Conservation (phyloP, 2,797 vertebrate genomes). For the Danionella dracula region DNA sequence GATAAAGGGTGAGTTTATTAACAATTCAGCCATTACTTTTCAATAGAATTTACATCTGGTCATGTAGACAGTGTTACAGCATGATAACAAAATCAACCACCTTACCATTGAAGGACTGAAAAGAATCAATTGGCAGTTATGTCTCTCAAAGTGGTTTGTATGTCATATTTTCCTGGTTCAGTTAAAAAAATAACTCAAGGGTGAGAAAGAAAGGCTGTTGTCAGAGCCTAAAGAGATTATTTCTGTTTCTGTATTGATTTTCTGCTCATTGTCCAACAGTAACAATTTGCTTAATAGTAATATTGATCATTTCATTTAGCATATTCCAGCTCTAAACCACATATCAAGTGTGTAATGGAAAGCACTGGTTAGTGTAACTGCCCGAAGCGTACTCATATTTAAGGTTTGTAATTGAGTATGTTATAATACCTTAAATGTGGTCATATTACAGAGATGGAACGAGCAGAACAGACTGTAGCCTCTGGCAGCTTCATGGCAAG, state of each 20-base stretch:
- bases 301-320: constrained; percentile 7
- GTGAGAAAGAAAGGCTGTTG: not conserved
- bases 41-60: constrained; percentile 15
- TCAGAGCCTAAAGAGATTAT: not conserved
- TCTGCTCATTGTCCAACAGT: constrained; percentile 1
- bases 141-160: constrained; percentile 16
- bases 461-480: constrained; percentile 17
- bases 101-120: constrained; percentile 19
- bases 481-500: constrained; percentile 10
- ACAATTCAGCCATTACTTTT: constrained; percentile 1
- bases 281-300: constrained; percentile 14
- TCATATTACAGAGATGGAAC: constrained; percentile 2
- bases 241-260: constrained; percentile 6
- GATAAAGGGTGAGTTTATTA: not conserved
- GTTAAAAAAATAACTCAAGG: constrained; percentile 5
- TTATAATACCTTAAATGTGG: constrained; percentile 12
- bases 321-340: not conserved
- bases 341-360: not conserved
- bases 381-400: not conserved
- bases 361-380: not conserved
- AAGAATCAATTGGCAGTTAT: constrained; percentile 24
- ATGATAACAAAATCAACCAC: constrained; percentile 6
- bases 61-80: not conserved
- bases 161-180: constrained; percentile 10
- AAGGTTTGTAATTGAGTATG: constrained; percentile 18